Evolutionary conservation across 2,113 vertebrate species (phyloP).

Genomic region (Chaetops frenatus): DNA sequence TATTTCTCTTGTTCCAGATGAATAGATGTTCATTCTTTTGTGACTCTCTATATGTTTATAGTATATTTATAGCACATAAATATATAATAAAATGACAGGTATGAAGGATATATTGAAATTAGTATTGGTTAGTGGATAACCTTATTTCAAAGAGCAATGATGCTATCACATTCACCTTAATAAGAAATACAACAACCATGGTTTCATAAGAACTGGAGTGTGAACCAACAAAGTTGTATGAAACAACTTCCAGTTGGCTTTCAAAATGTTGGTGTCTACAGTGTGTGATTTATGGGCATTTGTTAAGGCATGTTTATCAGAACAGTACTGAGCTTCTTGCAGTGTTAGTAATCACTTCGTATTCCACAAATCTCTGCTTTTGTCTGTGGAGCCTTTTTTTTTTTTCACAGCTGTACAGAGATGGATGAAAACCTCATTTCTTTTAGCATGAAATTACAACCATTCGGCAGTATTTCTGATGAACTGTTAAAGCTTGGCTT

Average conservation of each 20-base stretch:
- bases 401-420: not conserved
- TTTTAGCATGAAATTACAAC: not conserved
- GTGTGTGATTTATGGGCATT: slow-evolving; percentile 51
- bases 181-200: not conserved
- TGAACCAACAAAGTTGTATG: slow-evolving; percentile 34
- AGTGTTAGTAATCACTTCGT: slow-evolving; percentile 31
- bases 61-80: not conserved
- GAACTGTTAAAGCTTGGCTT: not conserved
- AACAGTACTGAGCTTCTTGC: not conserved
- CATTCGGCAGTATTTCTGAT: not conserved
- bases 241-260: slow-evolving; percentile 35
- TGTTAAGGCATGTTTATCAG: not conserved
- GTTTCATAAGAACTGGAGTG: slow-evolving; percentile 1
- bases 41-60: not conserved
- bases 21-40: not conserved
- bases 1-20: not conserved
- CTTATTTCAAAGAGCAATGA: not conserved
- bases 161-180: not conserved
- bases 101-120: not conserved
- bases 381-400: not conserved
- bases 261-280: slow-evolving; percentile 50
- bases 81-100: not conserved
- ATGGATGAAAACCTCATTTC: not conserved
- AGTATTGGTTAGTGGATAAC: not conserved
- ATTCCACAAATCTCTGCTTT: not conserved